Evolutionary conservation across 2,888 invertebrate species (phyloP).

Genomic region (Miltochrista miniata): DNA sequence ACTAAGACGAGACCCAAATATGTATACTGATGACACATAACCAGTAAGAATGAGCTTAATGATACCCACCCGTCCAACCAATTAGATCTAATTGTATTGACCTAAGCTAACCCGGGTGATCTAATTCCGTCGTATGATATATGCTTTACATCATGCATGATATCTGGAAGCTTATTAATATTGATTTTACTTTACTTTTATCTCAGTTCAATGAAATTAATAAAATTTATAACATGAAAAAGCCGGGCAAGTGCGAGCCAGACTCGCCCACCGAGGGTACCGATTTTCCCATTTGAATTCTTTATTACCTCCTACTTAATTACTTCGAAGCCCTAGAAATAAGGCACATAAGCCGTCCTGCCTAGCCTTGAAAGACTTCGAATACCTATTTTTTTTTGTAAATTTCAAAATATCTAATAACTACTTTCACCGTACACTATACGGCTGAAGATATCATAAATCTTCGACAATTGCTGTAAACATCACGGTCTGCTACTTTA

Average conservation of each 20-base stretch:
- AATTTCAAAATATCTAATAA: constrained; percentile 8
- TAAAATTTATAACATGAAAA: too few species aligned
- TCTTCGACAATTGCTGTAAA: constrained; percentile 18
- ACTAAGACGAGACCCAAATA: constrained; percentile 22
- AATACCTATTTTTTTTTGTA: too few species aligned
- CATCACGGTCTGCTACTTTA: constrained; percentile 28
- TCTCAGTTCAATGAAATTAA: too few species aligned
- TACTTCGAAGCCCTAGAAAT: neutral
- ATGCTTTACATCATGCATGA: constrained; percentile 43
- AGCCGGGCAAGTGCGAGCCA: too few species aligned
- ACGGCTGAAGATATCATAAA: constrained; percentile 13
- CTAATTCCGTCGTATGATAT: constrained; percentile 73
- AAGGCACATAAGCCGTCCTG: too few species aligned
- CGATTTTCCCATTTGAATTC: too few species aligned
- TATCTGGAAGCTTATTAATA: constrained; percentile 22
- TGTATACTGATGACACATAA: constrained; percentile 38
- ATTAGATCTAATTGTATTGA: constrained; percentile 80
- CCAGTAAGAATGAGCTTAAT: constrained; percentile 58
- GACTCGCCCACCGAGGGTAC: too few species aligned
- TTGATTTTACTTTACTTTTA: neutral
- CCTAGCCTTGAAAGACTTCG: too few species aligned
- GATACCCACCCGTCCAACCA: constrained; percentile 60
- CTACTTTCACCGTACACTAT: constrained; percentile 6
- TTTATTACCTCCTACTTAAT: too few species aligned
- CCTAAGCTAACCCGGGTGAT: constrained; percentile 76